Conservation (phyloP, 2,888 invertebrate species). For the Onchidella celtica region DNA sequence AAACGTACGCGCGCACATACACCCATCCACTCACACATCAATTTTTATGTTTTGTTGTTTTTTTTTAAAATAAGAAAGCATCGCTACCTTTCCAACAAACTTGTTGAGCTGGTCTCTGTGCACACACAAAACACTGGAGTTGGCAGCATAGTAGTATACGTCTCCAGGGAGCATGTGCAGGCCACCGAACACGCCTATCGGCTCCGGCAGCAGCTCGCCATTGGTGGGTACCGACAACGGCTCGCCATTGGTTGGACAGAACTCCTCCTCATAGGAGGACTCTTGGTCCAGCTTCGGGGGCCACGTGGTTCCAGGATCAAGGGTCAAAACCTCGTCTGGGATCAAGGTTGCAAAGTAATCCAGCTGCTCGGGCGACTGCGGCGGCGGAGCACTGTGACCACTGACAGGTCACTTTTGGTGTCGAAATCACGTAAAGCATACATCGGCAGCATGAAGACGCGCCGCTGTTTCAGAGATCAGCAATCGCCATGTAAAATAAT, state of each 20-base stretch:
- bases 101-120: conserved; percentile 57
- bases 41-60: too few species aligned
- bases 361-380: neutral
- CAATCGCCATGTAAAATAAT: too few species aligned
- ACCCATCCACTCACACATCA: too few species aligned
- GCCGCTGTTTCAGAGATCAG: too few species aligned
- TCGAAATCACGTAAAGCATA: too few species aligned
- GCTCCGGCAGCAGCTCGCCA: conserved; percentile 53
- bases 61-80: too few species aligned
- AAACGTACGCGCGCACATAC: too few species aligned
- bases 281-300: conserved; percentile 32
- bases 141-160: conserved; percentile 76
- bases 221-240: too few species aligned
- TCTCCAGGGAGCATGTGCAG: conserved; percentile 75
- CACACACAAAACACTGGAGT: conserved; percentile 77
- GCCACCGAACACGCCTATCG: conserved; percentile 49
- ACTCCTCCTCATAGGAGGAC: conserved; percentile 30
- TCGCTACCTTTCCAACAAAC: conserved; percentile 21
- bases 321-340: neutral
- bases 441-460: too few species aligned
- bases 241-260: conserved; percentile 13
- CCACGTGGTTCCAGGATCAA: conserved; percentile 38
- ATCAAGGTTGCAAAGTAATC: neutral
- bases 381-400: neutral
- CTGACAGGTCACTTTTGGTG: neutral